Conservation (phyloP, 2,888 invertebrate species). For the Desoria tigrina region DNA sequence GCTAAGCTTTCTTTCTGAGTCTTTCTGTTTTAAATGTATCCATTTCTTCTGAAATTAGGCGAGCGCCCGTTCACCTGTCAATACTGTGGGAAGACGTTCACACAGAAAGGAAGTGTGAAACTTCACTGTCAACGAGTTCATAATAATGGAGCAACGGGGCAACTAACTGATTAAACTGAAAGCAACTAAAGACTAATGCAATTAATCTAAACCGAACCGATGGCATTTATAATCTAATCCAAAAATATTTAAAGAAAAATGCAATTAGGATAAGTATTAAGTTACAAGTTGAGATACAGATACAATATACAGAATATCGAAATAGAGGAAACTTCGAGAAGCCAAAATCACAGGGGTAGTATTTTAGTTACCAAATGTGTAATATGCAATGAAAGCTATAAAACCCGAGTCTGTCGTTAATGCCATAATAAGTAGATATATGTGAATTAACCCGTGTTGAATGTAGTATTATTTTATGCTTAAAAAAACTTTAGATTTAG, state of each 20-base stretch:
- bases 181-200: constrained; percentile 2
- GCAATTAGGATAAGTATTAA: not conserved
- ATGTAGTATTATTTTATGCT: constrained; percentile 2
- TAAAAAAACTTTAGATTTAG: too few species aligned
- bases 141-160: constrained; percentile 10
- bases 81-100: constrained; percentile 36
- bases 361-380: constrained; percentile 9
- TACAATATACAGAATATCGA: not conserved
- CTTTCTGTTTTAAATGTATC: not conserved
- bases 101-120: constrained; percentile 41
- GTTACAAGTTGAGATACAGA: not conserved
- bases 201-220: not conserved
- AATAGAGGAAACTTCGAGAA: not conserved
- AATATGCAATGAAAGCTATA: not conserved
- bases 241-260: not conserved
- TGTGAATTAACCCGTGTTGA: not conserved
- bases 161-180: not conserved
- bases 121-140: constrained; percentile 41
- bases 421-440: too few species aligned
- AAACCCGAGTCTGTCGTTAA: too few species aligned
- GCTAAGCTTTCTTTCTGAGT: too few species aligned
- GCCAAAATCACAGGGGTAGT: not conserved
- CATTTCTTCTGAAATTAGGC: not conserved
- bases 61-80: constrained; percentile 11
- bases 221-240: constrained; percentile 3